These are phyloP conservation scores for Orchesella flavescens DNA, from an alignment of 2,888 invertebrate species.

Conservation along the genomic window DNA sequence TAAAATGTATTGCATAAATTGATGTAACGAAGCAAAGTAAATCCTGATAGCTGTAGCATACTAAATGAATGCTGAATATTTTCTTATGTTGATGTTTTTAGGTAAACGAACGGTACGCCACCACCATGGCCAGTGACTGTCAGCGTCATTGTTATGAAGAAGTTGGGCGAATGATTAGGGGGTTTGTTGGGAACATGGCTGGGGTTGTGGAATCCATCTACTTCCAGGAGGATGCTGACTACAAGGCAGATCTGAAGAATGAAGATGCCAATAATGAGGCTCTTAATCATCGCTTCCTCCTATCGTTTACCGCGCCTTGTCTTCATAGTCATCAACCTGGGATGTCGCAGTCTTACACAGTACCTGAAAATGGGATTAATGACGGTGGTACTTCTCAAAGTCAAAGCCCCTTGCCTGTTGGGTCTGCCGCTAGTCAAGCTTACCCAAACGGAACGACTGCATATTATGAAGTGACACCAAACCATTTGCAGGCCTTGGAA, in stretches of 20 bases:
- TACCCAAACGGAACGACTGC: too few species aligned
- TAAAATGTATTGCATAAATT: too few species aligned
- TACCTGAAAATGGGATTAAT: neutral
- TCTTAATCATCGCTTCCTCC: conserved; percentile 10
- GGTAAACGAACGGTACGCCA: neutral
- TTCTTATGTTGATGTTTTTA: neutral
- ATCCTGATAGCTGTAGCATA: too few species aligned
- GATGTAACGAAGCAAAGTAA: too few species aligned
- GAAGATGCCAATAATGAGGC: neutral
- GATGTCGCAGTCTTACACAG: neutral
- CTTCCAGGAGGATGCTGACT: conserved; percentile 11
- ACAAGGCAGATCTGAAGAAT: neutral
- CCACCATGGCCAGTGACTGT: neutral
- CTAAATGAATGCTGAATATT: too few species aligned
- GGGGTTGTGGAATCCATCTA: conserved; percentile 7
- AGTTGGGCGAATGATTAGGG: neutral
- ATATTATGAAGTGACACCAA: too few species aligned
- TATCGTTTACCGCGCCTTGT: conserved; percentile 24
- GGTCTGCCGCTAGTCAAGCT: too few species aligned
- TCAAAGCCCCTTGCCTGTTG: too few species aligned
- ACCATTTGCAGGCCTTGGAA: too few species aligned
- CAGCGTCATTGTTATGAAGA: neutral
- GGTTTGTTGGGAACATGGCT: neutral
- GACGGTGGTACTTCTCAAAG: too few species aligned
- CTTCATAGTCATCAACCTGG: neutral